Evolutionary conservation across 2,113 vertebrate genomes (phyloP).

Genomic region (Zootoca vivipara): DNA sequence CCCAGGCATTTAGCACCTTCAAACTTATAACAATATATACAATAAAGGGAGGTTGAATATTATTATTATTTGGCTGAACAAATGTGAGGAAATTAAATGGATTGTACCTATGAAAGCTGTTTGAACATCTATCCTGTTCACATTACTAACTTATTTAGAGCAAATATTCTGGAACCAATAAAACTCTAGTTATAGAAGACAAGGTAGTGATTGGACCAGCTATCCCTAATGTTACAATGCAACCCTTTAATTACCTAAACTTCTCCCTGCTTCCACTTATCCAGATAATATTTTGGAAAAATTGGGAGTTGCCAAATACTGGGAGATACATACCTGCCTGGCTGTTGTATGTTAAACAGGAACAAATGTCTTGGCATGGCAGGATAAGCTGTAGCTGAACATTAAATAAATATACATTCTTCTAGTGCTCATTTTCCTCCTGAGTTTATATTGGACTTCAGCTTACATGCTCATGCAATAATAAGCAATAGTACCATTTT

Average conservation of each 20-base stretch:
- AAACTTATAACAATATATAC: neutral
- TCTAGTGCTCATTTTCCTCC: neutral
- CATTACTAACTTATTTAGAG: neutral
- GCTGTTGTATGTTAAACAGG: neutral
- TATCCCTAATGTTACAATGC: neutral
- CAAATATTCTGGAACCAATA: neutral
- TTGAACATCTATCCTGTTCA: neutral
- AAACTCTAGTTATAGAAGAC: neutral
- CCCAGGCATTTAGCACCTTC: too few relatives aligned
- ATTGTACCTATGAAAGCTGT: neutral
- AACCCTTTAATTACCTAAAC: neutral
- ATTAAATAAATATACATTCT: neutral
- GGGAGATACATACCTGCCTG: neutral
- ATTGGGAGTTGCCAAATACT: neutral
- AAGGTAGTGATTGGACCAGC: neutral
- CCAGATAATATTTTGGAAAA: neutral
- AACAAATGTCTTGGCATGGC: neutral
- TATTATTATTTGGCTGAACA: neutral
- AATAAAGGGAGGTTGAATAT: neutral
- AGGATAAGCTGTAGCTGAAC: neutral
- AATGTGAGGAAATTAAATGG: neutral
- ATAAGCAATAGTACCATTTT: neutral
- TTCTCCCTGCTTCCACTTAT: neutral
- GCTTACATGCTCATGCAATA: neutral
- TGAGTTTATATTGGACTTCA: neutral